Evolutionary conservation across 2,797 vertebrate species (phyloP).

Genomic region (Monodelphis domestica): DNA sequence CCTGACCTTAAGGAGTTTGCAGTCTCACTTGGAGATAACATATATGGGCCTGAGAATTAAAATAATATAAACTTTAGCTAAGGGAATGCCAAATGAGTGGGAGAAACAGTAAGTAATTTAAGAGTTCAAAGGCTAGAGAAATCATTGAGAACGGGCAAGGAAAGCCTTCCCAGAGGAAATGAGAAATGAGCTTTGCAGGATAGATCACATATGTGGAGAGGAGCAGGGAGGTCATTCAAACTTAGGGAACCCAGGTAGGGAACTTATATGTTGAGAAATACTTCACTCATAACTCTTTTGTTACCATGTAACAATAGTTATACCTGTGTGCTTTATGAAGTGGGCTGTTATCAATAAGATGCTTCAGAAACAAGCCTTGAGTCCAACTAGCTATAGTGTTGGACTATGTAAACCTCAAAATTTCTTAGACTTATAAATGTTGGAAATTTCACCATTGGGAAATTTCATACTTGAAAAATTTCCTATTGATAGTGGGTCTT

Average conservation of each 20-base stretch:
- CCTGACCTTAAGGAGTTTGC: not conserved
- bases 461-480: too few relatives aligned
- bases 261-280: not conserved
- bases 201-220: not conserved
- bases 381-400: not conserved
- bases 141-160: not conserved
- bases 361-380: not conserved
- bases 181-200: not conserved
- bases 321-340: not conserved
- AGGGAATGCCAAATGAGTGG: not conserved
- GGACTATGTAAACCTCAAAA: too few relatives aligned
- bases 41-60: not conserved
- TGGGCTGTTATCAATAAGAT: not conserved
- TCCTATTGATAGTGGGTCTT: too few relatives aligned
- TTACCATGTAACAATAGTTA: not conserved
- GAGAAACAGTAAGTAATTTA: not conserved
- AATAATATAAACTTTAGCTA: not conserved
- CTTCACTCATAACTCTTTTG: not conserved
- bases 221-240: not conserved
- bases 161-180: not conserved
- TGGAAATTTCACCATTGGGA: too few relatives aligned
- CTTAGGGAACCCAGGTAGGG: not conserved
- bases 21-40: not conserved
- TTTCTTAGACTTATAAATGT: too few relatives aligned
- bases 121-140: not conserved